Conservation (phyloP, 64 coral and sea anemone genomes). For the Hydrozoanthus tunicans region DNA sequence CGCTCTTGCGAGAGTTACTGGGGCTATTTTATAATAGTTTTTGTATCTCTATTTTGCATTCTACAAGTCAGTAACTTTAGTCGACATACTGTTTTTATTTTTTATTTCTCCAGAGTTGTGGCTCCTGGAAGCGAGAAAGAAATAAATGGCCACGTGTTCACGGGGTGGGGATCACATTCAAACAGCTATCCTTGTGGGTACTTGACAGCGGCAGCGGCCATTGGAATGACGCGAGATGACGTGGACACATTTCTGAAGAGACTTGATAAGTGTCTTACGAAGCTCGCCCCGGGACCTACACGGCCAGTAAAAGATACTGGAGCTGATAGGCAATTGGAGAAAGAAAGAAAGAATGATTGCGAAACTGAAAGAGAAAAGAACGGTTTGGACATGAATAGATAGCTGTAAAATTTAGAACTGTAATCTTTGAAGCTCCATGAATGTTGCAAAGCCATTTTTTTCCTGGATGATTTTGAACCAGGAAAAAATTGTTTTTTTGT, state of each 20-base stretch:
- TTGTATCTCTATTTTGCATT: not conserved
- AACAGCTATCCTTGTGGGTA: constrained; percentile 87
- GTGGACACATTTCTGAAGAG: constrained; percentile 94
- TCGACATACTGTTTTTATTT: too few species aligned
- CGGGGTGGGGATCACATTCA: constrained; percentile 92
- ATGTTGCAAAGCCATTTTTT: not conserved
- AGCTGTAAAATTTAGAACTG: not conserved
- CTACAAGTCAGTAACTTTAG: not conserved
- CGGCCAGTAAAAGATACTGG: constrained; percentile 1
- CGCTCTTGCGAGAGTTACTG: too few species aligned
- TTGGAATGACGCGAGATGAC: constrained; percentile 92
- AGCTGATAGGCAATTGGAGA: not conserved
- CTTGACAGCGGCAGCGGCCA: constrained; percentile 91
- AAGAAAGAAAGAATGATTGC: not conserved
- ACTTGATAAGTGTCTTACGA: constrained; percentile 90
- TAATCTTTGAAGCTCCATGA: not conserved
- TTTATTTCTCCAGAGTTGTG: constrained; percentile 70
- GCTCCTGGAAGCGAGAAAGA: constrained; percentile 75
- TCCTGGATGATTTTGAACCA: too few species aligned
- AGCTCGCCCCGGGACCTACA: constrained; percentile 35
- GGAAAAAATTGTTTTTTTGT: too few species aligned
- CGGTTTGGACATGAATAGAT: constrained; percentile 20
- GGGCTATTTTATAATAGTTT: too few species aligned
- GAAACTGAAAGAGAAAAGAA: constrained; percentile 19
- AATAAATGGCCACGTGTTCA: constrained; percentile 89